Evolutionary conservation across 92 coral and sea anemone genomes (phyloP).

Genomic region (Ricordea florida): DNA sequence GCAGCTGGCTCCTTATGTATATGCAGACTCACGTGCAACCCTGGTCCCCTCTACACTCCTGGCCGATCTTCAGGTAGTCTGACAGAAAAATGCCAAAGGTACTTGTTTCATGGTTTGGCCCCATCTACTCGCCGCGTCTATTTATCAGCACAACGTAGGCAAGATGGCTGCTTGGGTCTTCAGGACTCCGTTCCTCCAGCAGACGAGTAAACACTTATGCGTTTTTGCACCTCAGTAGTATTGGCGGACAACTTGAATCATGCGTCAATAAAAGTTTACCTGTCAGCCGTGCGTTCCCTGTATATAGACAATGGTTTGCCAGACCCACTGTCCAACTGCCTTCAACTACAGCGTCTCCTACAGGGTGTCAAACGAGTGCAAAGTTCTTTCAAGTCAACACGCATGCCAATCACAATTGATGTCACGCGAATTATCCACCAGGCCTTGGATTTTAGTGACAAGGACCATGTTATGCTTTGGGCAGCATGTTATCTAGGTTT

Average conservation of each 20-base stretch:
- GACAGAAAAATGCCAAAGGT: constrained; percentile 14
- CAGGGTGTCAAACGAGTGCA: constrained; percentile 57
- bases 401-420: constrained; percentile 48
- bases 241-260: constrained; percentile 44
- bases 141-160: constrained; percentile 40
- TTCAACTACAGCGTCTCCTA: constrained; percentile 41
- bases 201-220: constrained; percentile 33
- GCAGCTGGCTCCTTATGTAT: constrained; percentile 40
- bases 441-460: neutral
- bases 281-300: constrained; percentile 55
- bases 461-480: constrained; percentile 54
- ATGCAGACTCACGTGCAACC: constrained; percentile 20
- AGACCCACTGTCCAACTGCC: constrained; percentile 34
- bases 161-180: neutral
- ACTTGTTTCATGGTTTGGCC: constrained; percentile 36
- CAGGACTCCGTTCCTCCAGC: constrained; percentile 25
- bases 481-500: constrained; percentile 57
- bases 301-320: constrained; percentile 50
- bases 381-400: constrained; percentile 31
- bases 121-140: constrained; percentile 27
- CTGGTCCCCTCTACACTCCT: constrained; percentile 10
- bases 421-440: constrained; percentile 1
- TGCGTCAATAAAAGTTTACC: constrained; percentile 48
- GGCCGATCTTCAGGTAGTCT: constrained; percentile 10
- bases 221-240: constrained; percentile 36